Base-by-base conservation (phyloP, 2,113 vertebrate genomes). In the Lontra canadensis region DNA sequence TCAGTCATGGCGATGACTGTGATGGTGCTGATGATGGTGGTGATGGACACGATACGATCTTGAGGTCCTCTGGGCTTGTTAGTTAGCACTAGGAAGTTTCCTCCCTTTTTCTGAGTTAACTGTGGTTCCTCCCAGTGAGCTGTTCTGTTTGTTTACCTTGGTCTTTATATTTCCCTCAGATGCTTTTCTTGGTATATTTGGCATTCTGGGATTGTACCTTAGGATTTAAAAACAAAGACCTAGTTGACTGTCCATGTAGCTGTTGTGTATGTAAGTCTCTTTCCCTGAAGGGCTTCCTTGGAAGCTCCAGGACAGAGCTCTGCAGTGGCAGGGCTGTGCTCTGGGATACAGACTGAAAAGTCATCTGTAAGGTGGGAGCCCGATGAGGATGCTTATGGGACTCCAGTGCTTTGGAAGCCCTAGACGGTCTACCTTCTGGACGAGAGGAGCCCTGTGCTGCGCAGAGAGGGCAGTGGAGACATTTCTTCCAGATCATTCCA, bases 221-320 rank as follows among this genome's bases (percentile, higher is more conserved):
- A 86, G 21, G 25, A 73, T 69, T 96, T 88, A 31, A 59, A 95
- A 90, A 47, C 44, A 90, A 87, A 7, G 18, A 88, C 18, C 61
- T 10, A 26, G 4, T 26, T 55, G 69, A 78, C n/a, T 49, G 42
- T 73, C 18, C 42, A 34, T 69, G 47, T 47, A 84, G 12, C 17
- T 81, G 4, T 7, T 94, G 49, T 59, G 13, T 31, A 52, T 61
- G 7, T 52, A 67, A 88, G 21, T 52, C 44, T 73, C 9, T 94
- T 88, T n/a, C 26, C 3, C 21, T 44, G 23, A 2, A 26, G 21
- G 81, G 26, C 55, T 93, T 95, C 71, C 42, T 21, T 49, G 29
- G n/a, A 91, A 71, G 57, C 6, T 42, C 25, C 2, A 34, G 6
- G 61, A 17, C 14, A 83, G 44, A 91, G 14, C 1, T 87, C 81